Conservation (phyloP, 2,888 invertebrate species). For the Iphiclides podalirius region DNA sequence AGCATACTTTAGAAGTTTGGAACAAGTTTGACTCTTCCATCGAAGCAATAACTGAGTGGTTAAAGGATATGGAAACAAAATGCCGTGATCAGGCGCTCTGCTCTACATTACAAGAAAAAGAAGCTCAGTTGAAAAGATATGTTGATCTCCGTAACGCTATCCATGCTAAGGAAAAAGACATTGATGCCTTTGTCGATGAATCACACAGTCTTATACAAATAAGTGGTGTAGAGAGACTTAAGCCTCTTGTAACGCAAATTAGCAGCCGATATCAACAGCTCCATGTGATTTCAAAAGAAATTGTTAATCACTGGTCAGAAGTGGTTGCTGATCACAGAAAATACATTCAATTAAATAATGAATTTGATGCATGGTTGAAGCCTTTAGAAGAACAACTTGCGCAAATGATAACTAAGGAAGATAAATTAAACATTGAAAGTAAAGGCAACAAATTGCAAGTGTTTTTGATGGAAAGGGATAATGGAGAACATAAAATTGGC, state of each 20-base stretch:
- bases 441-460: constrained; percentile 85
- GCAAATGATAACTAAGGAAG: constrained; percentile 83
- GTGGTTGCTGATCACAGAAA: constrained; percentile 90
- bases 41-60: constrained; percentile 91
- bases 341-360: constrained; percentile 87
- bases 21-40: constrained; percentile 90
- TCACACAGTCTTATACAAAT: constrained; percentile 92
- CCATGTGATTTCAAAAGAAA: constrained; percentile 90
- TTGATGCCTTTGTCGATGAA: constrained; percentile 93
- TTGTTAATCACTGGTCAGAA: constrained; percentile 90
- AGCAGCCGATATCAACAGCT: constrained; percentile 91
- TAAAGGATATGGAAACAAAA: constrained; percentile 89
- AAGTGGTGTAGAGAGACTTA: constrained; percentile 91
- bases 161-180: constrained; percentile 88
- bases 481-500: constrained; percentile 89
- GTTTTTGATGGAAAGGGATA: constrained; percentile 88
- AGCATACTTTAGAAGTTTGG: constrained; percentile 90
- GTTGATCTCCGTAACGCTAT: constrained; percentile 88
- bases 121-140: constrained; percentile 85
- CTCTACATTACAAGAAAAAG: constrained; percentile 90
- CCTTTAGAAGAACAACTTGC: constrained; percentile 85
- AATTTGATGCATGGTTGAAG: constrained; percentile 88
- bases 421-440: constrained; percentile 83
- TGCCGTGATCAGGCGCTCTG: constrained; percentile 93
- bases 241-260: constrained; percentile 93